A percentile compares a stretch with the other conserved stretches of the same genome.
phyloP scores from a whole-genome alignment of 2,888 invertebrate species.

The Harmothoe impar region DNA sequence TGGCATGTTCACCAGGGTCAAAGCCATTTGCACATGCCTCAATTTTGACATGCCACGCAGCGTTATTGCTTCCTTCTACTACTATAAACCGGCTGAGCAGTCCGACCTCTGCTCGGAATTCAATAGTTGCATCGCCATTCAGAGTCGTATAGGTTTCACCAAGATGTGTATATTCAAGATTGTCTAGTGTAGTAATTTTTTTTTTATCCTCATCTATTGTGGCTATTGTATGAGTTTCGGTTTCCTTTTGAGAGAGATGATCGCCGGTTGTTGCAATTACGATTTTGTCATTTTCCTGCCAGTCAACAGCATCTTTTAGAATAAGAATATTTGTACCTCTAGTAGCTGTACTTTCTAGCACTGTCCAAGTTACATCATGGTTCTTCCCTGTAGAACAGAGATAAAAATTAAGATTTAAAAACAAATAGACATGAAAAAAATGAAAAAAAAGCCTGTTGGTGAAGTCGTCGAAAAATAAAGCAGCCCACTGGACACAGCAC shows the following conservation, averaged over 20 bases:
- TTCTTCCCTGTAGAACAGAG: too few species aligned
- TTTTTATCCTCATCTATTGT: constrained; percentile 73
- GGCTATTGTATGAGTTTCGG: constrained; percentile 76
- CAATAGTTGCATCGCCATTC: constrained; percentile 68
- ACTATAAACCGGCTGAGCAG: constrained; percentile 80
- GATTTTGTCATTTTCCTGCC: constrained; percentile 76
- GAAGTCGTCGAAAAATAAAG: too few species aligned
- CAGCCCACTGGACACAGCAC: too few species aligned
- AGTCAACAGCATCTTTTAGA: constrained; percentile 74
- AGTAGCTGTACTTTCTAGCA: constrained; percentile 73
- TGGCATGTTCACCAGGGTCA: constrained; percentile 80
- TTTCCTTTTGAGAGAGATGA: constrained; percentile 76
- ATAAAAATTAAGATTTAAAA: too few species aligned
- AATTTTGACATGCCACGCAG: constrained; percentile 77
- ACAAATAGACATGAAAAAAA: too few species aligned
- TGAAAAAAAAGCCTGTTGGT: too few species aligned
- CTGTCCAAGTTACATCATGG: constrained; percentile 73
- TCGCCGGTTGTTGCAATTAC: constrained; percentile 81
- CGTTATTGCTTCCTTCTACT: constrained; percentile 76
- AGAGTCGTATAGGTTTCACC: constrained; percentile 74
- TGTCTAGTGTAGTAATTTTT: constrained; percentile 76
- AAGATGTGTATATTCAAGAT: constrained; percentile 73
- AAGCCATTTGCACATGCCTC: constrained; percentile 80
- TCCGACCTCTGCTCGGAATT: constrained; percentile 81
- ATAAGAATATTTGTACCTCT: constrained; percentile 73